phyloP scores from a whole-genome alignment of 2,113 vertebrate genomes.

The Clinocottus analis region DNA sequence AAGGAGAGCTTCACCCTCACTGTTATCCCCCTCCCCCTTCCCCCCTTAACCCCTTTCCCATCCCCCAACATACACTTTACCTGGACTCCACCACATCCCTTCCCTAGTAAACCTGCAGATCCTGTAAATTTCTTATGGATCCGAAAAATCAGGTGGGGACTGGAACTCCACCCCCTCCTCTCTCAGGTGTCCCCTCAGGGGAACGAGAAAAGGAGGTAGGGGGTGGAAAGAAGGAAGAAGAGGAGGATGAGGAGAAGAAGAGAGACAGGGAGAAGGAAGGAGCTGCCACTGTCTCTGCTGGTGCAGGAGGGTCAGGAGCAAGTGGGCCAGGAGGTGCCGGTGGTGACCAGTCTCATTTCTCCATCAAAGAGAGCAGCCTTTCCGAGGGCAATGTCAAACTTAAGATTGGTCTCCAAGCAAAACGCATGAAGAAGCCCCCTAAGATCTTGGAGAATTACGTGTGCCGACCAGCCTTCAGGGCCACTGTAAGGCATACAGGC shows the following conservation, averaged over 20 bases:
- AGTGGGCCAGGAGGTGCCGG: constrained; percentile 63
- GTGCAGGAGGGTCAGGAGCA: constrained; percentile 45
- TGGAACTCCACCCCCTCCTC: constrained; percentile 78
- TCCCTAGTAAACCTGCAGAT: constrained; percentile 40
- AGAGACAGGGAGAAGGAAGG: constrained; percentile 80
- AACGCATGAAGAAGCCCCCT: constrained; percentile 97
- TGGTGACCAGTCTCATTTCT: constrained; percentile 89
- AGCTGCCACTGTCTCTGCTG: constrained; percentile 35
- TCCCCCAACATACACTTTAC: constrained; percentile 61
- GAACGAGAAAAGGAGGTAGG: constrained; percentile 83
- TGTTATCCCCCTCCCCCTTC: constrained; percentile 64
- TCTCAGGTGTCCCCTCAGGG: constrained; percentile 68
- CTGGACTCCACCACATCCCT: constrained; percentile 52
- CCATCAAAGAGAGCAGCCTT: constrained; percentile 95
- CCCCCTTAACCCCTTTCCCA: constrained; percentile 51
- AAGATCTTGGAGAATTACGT: constrained; percentile 98
- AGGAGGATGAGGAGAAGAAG: constrained; percentile 79
- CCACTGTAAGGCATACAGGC: constrained; percentile 86
- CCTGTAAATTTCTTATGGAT: constrained; percentile 80
- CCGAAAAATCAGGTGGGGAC: constrained; percentile 82
- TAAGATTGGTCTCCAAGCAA: constrained; percentile 97
- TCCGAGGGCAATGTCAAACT: constrained; percentile 95
- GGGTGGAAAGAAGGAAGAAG: constrained; percentile 83
- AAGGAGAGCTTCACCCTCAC: constrained; percentile 72
- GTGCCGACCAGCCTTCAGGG: constrained; percentile 95